These are phyloP conservation scores for Trichogramma dendrolimi DNA, from an alignment of 2,888 invertebrate genomes.

Conservation along the genomic window DNA sequence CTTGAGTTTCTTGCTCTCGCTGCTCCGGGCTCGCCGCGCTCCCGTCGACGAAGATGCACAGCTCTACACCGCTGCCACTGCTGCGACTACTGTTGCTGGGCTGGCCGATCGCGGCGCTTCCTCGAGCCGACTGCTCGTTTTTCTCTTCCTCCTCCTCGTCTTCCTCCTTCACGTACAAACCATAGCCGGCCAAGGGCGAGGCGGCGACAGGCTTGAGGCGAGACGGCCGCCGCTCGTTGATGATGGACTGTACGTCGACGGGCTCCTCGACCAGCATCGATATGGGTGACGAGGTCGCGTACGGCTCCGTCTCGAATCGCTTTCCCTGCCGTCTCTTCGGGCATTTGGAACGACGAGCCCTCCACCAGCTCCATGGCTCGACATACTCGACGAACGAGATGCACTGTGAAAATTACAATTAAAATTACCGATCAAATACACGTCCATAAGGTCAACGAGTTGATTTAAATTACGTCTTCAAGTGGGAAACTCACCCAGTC, in stretches of 20 bases:
- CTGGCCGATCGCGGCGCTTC: neutral
- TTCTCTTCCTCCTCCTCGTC: slow-evolving; percentile 11
- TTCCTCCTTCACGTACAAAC: slow-evolving; percentile 35
- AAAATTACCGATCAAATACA: neutral
- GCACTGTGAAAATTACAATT: slow-evolving; percentile 1
- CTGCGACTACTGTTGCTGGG: slow-evolving; percentile 25
- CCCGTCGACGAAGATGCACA: slow-evolving; percentile 44
- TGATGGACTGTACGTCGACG: slow-evolving; percentile 48
- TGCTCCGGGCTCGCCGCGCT: neutral
- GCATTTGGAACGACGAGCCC: slow-evolving; percentile 25
- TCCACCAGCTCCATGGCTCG: slow-evolving; percentile 13
- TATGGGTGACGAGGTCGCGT: slow-evolving; percentile 25
- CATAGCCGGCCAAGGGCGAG: slow-evolving; percentile 27
- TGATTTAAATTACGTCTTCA: neutral
- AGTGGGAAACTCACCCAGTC: slow-evolving; percentile 15
- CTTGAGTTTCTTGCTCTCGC: slow-evolving; percentile 1
- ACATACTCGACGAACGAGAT: slow-evolving; percentile 24
- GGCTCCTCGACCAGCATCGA: slow-evolving; percentile 29
- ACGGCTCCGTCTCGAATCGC: slow-evolving; percentile 30
- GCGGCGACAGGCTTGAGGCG: slow-evolving; percentile 34
- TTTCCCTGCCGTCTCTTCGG: slow-evolving; percentile 19
- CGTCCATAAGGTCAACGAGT: neutral
- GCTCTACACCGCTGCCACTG: slow-evolving; percentile 32
- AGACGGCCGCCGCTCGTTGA: slow-evolving; percentile 49
- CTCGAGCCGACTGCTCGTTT: neutral